Evolutionary conservation across 1,140 invertebrate genomes (phyloP), one percentile per base, ranked within the genome.

Genomic region (Drosophila kohkoa): DNA sequence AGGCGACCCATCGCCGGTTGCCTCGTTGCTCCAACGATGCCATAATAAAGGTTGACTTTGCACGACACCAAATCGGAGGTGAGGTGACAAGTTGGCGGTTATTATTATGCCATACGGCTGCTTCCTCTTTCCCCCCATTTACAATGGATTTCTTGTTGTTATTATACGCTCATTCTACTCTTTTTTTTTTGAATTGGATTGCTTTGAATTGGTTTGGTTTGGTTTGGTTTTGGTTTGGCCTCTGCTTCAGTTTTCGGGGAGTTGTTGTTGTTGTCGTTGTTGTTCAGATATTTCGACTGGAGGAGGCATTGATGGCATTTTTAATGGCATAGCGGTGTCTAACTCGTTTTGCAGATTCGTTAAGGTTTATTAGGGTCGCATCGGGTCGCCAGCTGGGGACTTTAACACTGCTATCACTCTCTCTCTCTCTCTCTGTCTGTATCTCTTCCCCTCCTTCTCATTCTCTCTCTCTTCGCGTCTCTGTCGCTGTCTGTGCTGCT

Each of bases 71-170:
- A 11, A 57, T 43, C 63, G 51, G 78, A 69, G 81, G 67, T 71
- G 69, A 85, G 82, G 74, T 87, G 85, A 82, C 82, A 88, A 87
- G 79, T 87, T 82, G 71, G 83, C 80, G 83, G 83, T 83, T 88
- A 87, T 87, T 87, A 87, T 87, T 88, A 87, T 88, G 83, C 83
- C 77, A 87, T 74, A 62, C 77, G 57, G 32, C 35, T 48, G 30
- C 32, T 6, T 28, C n/a, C 48, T 51, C n/a, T n/a, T 35, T 30
- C 43, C 52, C 15, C 49, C 55, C 76, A 76, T 78, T 86, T 79
- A 64, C 75, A 85, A 85, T 85, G 82, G 82, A 85, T 86, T 86
- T 25, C 54, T 57, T 87, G 79, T 79, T 62, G 51, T 68, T 60
- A 16, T 60, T 68, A 43, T 62, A 41, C 16, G 32, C 13, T 38